Conservation (phyloP, 1,140 invertebrate genomes). For the Piezodorus guildinii region DNA sequence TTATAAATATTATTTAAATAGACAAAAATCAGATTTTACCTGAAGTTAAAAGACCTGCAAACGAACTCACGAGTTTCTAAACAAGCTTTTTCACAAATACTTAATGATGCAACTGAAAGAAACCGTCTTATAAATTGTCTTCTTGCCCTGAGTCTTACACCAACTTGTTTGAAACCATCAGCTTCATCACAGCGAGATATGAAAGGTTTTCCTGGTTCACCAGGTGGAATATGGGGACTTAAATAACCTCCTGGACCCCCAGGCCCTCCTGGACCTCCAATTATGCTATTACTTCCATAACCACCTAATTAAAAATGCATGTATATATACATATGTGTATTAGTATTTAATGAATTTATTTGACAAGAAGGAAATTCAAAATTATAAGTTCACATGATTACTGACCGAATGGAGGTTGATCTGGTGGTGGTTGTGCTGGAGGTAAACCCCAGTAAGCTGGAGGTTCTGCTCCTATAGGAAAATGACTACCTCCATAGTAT, state of each 20-base stretch:
- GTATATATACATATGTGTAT: too few relatives aligned
- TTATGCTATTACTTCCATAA: constrained; percentile 17
- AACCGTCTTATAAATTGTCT: constrained; percentile 65
- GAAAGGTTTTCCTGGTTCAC: constrained; percentile 32
- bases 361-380: too few relatives aligned
- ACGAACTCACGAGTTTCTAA: constrained; percentile 69
- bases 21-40: constrained; percentile 36
- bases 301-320: not conserved
- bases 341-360: too few relatives aligned
- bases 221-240: constrained; percentile 21
- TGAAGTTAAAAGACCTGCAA: constrained; percentile 79
- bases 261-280: constrained; percentile 17
- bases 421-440: constrained; percentile 9
- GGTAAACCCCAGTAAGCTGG: constrained; percentile 1
- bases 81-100: constrained; percentile 71
- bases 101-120: constrained; percentile 55
- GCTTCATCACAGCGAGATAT: constrained; percentile 55
- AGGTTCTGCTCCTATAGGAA: constrained; percentile 9
- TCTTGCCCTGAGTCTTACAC: constrained; percentile 58
- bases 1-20: too few relatives aligned
- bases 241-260: constrained; percentile 23
- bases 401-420: constrained; percentile 12
- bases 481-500: constrained; percentile 29
- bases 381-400: not conserved
- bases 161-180: constrained; percentile 67